These are phyloP conservation scores for Byasa hedistus DNA, from an alignment of 2,888 invertebrate species.

Conservation along the genomic window DNA sequence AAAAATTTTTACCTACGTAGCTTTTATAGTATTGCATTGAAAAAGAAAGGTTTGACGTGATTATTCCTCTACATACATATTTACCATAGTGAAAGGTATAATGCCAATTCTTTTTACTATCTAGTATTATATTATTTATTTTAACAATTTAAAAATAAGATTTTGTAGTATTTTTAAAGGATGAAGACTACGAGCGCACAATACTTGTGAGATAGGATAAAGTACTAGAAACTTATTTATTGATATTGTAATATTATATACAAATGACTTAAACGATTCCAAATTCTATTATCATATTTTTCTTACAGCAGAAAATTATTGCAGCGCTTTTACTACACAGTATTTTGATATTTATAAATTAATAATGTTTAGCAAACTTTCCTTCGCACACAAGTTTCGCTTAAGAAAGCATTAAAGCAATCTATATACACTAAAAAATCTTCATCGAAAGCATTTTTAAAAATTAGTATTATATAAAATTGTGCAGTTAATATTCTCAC, in stretches of 20 bases:
- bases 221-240: constrained; percentile 56
- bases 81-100: constrained; percentile 2
- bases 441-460: neutral
- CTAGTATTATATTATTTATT: constrained; percentile 37
- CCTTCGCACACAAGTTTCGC: constrained; percentile 13
- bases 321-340: neutral
- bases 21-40: constrained; percentile 12
- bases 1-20: constrained; percentile 18
- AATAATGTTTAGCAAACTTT: constrained; percentile 1
- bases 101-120: constrained; percentile 22
- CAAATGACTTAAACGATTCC: constrained; percentile 19
- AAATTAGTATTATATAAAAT: neutral
- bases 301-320: constrained; percentile 18
- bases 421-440: neutral
- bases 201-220: constrained; percentile 71
- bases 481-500: neutral
- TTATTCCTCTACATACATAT: constrained; percentile 22
- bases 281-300: constrained; percentile 28
- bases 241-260: constrained; percentile 47
- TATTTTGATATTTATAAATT: constrained; percentile 6
- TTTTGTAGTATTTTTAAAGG: constrained; percentile 58
- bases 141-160: constrained; percentile 35
- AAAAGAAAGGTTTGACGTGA: neutral
- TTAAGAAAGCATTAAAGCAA: neutral
- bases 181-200: constrained; percentile 75